Evolutionary conservation across 2,797 vertebrate species (phyloP).

Genomic region (Merluccius polli): DNA sequence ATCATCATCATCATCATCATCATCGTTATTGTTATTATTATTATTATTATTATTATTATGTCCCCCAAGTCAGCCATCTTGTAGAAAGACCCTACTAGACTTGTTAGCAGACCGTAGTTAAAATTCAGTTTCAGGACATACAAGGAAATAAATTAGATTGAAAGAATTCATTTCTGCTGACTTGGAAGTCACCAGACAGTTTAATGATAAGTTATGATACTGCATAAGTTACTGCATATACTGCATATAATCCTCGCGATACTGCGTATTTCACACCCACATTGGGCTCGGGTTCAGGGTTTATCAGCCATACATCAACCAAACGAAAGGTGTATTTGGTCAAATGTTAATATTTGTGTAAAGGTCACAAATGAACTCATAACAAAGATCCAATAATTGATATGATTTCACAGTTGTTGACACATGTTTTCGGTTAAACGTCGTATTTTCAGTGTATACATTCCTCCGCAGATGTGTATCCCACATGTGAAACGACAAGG

Average conservation of each 20-base stretch:
- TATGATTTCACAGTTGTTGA: not conserved
- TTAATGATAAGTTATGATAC: not conserved
- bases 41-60: not conserved
- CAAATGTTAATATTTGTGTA: not conserved
- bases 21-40: no score
- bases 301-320: not conserved
- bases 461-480: not conserved
- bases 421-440: not conserved
- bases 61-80: not conserved
- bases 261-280: not conserved
- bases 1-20: no score
- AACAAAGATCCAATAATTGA: no score
- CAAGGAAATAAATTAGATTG: not conserved
- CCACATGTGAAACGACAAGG: not conserved
- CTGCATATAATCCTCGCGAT: not conserved
- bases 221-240: not conserved
- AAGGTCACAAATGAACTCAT: not conserved
- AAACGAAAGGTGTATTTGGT: not conserved
- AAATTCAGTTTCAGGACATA: not conserved
- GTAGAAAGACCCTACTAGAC: not conserved
- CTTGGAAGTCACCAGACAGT: constrained; percentile 11
- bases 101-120: not conserved
- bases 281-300: not conserved
- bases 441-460: not conserved
- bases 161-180: not conserved